These are phyloP conservation scores for Diorhabda elongata DNA, from an alignment of 1,140 invertebrate genomes.

Conservation along the genomic window DNA sequence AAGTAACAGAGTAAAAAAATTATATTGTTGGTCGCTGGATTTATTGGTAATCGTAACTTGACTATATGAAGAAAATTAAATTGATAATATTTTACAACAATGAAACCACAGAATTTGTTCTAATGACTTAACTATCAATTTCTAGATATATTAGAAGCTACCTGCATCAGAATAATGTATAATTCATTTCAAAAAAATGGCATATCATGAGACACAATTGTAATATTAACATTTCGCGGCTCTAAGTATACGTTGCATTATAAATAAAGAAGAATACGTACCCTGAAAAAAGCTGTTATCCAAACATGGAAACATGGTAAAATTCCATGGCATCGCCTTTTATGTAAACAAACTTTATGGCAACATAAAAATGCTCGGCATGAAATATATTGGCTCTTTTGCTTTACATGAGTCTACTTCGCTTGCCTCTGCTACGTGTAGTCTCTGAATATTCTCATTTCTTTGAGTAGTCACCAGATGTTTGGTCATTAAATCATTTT, in stretches of 20 bases:
- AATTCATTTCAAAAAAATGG: too few relatives aligned
- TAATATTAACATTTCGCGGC: background rate
- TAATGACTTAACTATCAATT: too few relatives aligned
- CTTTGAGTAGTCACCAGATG: background rate
- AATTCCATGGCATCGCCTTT: background rate
- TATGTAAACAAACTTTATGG: slow-evolving; percentile 16
- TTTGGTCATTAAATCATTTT: background rate
- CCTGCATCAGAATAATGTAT: too few relatives aligned
- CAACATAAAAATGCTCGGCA: slow-evolving; percentile 17
- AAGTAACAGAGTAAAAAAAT: too few relatives aligned
- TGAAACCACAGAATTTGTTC: too few relatives aligned
- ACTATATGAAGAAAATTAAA: too few relatives aligned
- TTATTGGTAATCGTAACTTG: too few relatives aligned
- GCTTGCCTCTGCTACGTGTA: background rate
- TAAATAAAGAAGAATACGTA: background rate
- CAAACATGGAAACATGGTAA: slow-evolving; percentile 1
- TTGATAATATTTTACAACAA: too few relatives aligned
- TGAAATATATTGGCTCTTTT: slow-evolving; percentile 17
- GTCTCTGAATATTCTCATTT: background rate
- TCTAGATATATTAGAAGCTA: too few relatives aligned
- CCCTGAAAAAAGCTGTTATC: slow-evolving; percentile 13
- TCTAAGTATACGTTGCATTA: background rate
- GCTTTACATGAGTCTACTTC: slow-evolving; percentile 12
- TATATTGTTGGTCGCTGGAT: too few relatives aligned
- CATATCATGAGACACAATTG: too few relatives aligned